Evolutionary conservation across 1,140 invertebrate genomes (phyloP), one percentile per base, ranked within the genome.

Genomic region (Schmidtea mediterranea): DNA sequence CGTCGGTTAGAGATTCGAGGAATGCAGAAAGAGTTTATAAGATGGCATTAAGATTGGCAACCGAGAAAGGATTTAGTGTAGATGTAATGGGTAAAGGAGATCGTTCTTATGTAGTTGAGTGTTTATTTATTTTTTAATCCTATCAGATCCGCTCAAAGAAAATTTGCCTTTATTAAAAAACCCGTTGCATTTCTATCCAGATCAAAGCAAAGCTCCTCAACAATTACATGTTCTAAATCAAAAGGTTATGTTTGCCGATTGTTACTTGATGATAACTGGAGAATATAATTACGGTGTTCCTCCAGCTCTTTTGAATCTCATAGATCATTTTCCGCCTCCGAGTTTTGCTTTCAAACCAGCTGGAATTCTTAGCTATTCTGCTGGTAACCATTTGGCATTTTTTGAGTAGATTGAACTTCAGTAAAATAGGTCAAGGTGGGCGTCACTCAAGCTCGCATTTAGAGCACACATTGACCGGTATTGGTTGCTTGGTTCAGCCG

Each of bases 281-380:
- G 68, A 71, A 52, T 71, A 71, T 53, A 71, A 71, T 52, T 59
- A 63, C 49, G 55, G 55, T 12, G 53, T 68, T 12, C 67, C 69
- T 0, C 67, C 68, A 9, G 67, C 65, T 6, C 55, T 71, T 0
- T 47, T 57, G 3, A 68, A 69, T 48, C 57, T 69, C 59, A 49
- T 71, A 52, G 61, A 69, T 53, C 66, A 71, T 52, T 71, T 71
- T 49, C 61, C 64, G 0, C 55, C 59, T 10, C 52, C 54, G 3
- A 55, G 56, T 2, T 71, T 54, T 51, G 53, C 55, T 5, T 62
- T 61, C 52, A 66, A 67, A 51, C 69, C 69, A 13, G 62, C 61
- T 51, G 63, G 58, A 6, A 65, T 71, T 46, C 58, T 70, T 39
- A 55, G 55, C 16, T 71, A 71, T 53, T 70, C 69, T 10, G 38